These are phyloP conservation scores for Parnassius mnemosyne DNA, from an alignment of 2,888 invertebrate species.

Conservation along the genomic window DNA sequence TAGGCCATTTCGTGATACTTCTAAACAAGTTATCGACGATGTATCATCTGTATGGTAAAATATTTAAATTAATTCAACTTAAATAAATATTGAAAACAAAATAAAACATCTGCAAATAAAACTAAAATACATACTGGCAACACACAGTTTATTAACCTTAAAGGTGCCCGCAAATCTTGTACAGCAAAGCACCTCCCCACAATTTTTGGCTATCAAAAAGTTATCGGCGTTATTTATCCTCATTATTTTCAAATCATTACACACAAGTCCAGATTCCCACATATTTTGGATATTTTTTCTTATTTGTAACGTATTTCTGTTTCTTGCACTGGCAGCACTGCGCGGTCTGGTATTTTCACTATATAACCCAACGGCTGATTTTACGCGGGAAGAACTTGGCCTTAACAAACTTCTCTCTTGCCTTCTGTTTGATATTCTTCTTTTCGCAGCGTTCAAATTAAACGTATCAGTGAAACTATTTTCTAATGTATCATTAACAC, in stretches of 20 bases:
- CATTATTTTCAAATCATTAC: conserved; percentile 61
- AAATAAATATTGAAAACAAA: neutral
- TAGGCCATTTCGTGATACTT: conserved; percentile 47
- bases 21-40: conserved; percentile 54
- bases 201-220: conserved; percentile 63
- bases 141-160: conserved; percentile 48
- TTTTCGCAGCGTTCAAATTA: conserved; percentile 63
- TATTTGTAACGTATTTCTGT: conserved; percentile 40
- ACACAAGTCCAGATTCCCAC: conserved; percentile 58
- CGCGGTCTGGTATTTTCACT: conserved; percentile 45
- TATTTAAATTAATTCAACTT: neutral
- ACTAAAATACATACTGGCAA: conserved; percentile 54
- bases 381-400: conserved; percentile 44
- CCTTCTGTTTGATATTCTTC: conserved; percentile 47
- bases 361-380: conserved; percentile 39
- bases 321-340: conserved; percentile 56
- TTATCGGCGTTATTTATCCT: conserved; percentile 45
- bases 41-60: conserved; percentile 45
- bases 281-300: conserved; percentile 41
- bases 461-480: conserved; percentile 38
- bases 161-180: conserved; percentile 47
- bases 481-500: conserved; percentile 31
- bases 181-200: conserved; percentile 64
- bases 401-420: conserved; percentile 42
- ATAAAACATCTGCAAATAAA: neutral